These are phyloP conservation scores for Gryllus longicercus DNA, from an alignment of 2,888 invertebrate species.

Conservation along the genomic window DNA sequence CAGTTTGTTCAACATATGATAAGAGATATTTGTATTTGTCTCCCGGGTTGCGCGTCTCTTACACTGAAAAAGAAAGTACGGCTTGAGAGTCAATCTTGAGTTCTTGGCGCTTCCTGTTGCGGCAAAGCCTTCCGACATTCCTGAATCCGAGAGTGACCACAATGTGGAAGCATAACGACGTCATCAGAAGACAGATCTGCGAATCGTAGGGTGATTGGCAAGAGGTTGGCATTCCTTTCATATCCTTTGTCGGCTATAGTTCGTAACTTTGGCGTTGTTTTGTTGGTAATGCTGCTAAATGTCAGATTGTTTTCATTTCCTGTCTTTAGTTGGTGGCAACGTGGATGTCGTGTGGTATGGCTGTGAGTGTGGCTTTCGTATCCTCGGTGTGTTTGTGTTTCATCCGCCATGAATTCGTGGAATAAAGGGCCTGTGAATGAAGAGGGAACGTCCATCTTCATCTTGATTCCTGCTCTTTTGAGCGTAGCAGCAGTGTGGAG, in stretches of 20 bases:
- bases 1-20: not conserved
- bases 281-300: not conserved
- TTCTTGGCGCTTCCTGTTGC: too few relatives aligned
- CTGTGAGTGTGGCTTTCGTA: not conserved
- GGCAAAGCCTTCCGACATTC: too few relatives aligned
- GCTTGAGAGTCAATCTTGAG: too few relatives aligned
- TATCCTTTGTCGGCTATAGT: too few relatives aligned
- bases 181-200: too few relatives aligned
- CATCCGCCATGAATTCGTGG: slow-evolving; percentile 26
- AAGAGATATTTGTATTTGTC: not conserved
- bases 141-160: too few relatives aligned
- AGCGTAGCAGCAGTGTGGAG: slow-evolving; percentile 28
- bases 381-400: not conserved
- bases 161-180: too few relatives aligned
- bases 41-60: not conserved
- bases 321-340: slow-evolving; percentile 22
- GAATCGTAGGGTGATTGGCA: too few relatives aligned
- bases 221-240: too few relatives aligned
- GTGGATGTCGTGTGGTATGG: slow-evolving; percentile 24
- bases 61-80: too few relatives aligned
- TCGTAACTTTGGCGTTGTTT: too few relatives aligned
- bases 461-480: slow-evolving; percentile 28
- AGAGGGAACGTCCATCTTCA: not conserved
- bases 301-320: slow-evolving; percentile 10
- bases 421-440: slow-evolving; percentile 26